Evolutionary conservation across 37 sponge, comb jelly and placozoan genomes (phyloP), one percentile per base, ranked within the genome.

Genomic region (Chondrilla cf. caribensis): DNA sequence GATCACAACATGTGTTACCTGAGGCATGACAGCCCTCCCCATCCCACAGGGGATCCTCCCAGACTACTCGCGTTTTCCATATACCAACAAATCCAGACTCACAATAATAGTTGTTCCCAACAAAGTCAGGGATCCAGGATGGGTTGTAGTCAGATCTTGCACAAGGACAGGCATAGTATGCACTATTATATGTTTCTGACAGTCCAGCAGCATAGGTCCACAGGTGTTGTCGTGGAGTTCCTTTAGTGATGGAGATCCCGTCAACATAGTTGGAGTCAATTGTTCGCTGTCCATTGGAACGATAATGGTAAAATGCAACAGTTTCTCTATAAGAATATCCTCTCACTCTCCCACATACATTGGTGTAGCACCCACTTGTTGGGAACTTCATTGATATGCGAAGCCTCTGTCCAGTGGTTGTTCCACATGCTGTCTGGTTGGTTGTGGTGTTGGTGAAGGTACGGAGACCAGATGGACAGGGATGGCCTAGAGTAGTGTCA

Each of bases 11-110:
- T 31, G 68, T 67, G 68, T 67, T 67, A 67, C 68, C 68, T 31
- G 68, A 33, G 29, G 68, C 29, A 33, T 31, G 17, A 29, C 68
- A 67, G 31, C 68, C 68, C 31, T 28, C 33, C 15, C 68, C 68
- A 67, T 67, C 68, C 68, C 68, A 67, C 29, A 67, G 33, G 68
- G 68, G 68, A 67, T 67, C 68, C 68, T 67, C 68, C 68, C 68
- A 67, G 33, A 33, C 33, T 67, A 67, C 29, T 29, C 68, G 31
- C 1, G 1, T 1, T 1, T 1, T 2, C 17, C 29, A 29, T 18
- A 1, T 29, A 33, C 35, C 15, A 7, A 67, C 68, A 67, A 67
- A 67, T 4, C 68, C 68, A 31, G 35, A 33, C 35, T 67, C 68
- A 5, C 68, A 67, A 5, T 67, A 67, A 33, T 67, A 67, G 35